Evolutionary conservation across 2,797 vertebrate species (phyloP), one percentile per base, ranked within the genome.

Genomic region (Phataginus tricuspis): DNA sequence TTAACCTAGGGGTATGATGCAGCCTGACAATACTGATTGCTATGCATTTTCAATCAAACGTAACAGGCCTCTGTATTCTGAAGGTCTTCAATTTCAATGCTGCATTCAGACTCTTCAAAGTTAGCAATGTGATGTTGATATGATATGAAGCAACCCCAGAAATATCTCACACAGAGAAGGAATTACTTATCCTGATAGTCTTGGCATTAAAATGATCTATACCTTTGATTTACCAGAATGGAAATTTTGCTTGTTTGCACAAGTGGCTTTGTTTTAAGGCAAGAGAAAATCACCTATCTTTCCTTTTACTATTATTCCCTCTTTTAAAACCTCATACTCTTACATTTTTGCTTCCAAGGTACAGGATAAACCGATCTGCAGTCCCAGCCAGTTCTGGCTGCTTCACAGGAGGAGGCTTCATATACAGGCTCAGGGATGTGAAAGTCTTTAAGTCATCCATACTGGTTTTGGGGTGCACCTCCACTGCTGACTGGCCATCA

Each of bases 311-410:
- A 57, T 14, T 21, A 57, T 59, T 75, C 21, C 34, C 29, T 66
- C 64, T 45, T 87, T 53, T 78, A 77, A 63, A 96, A 53, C 12
- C 39, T 63, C 4, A 1, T 29, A 71, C 0, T 80, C 99, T 99
- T 98, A 99, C 99, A 0, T 99, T 99, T 99, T 98, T 99, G 98
- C 99, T 99, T 98, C 99, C 99, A 0, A 99, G 98, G 97, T 99
- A 99, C 34, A 99, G 98, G 97, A 99, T 98, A 91, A 99, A 99
- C 95, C 99, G 99, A 97, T 99, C 99, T 29, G 99, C 98, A 53
- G 99, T 98, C 78, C 98, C 98, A 91, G 99, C 97, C 69, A 98
- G 98, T 79, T 99, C 98, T 3, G 99, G 98, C 63, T 98, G 98
- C 96, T 99, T 99, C 53, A 97, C 93, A 6, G 98, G 96, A 10